These are phyloP conservation scores for Ciconia maguari DNA, from an alignment of 2,113 vertebrate species.

Conservation along the genomic window DNA sequence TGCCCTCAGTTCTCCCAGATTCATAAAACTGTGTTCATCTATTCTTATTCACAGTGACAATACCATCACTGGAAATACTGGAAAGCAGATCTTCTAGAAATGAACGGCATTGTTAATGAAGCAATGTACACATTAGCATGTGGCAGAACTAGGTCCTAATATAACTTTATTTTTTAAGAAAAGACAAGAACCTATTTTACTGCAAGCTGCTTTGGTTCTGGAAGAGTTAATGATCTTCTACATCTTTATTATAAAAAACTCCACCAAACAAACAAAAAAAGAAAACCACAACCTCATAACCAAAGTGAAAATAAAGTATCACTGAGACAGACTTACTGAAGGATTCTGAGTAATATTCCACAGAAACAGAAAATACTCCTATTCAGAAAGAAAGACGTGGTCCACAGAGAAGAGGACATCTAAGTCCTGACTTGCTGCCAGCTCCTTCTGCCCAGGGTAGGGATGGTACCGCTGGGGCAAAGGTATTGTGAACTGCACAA, in stretches of 20 bases:
- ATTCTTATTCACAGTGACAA: not conserved
- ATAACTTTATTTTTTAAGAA: not conserved
- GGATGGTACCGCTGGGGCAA: not conserved
- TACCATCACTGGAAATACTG: not conserved
- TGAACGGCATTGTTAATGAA: not conserved
- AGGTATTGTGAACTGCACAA: not conserved
- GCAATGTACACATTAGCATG: not conserved
- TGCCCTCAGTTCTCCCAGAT: not conserved
- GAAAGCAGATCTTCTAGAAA: constrained; percentile 17
- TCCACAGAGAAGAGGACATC: not conserved
- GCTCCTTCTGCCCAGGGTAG: not conserved
- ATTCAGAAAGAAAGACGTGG: not conserved
- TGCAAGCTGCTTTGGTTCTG: not conserved
- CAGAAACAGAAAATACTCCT: not conserved
- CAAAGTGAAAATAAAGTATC: not conserved
- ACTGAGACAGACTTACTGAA: not conserved
- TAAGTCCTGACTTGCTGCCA: not conserved
- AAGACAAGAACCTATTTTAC: not conserved
- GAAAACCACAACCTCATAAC: not conserved
- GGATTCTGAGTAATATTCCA: not conserved
- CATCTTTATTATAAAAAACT: not conserved
- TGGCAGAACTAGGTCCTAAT: not conserved
- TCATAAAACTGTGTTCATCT: not conserved
- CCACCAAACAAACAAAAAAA: not conserved
- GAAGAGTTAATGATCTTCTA: not conserved